Evolutionary conservation across 1,140 invertebrate species (phyloP).

Genomic region (Drosophila micromelanica): DNA sequence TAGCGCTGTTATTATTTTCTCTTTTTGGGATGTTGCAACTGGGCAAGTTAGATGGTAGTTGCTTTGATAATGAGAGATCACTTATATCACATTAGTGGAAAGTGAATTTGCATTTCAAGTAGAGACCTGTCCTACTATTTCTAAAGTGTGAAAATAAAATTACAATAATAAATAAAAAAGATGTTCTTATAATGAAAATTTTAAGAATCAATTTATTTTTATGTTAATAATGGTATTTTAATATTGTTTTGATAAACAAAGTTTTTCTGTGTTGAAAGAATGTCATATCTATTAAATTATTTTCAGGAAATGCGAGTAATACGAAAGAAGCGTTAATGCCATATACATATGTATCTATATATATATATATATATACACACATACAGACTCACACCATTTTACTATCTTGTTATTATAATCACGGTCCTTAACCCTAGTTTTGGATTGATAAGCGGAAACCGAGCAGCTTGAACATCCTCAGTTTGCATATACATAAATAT

Average conservation of each 20-base stretch:
- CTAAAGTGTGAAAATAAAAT: too few relatives aligned
- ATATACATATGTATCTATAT: neutral
- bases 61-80: constrained; percentile 25
- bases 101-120: constrained; percentile 35
- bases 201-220: too few relatives aligned
- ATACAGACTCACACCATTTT: neutral
- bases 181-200: too few relatives aligned
- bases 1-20: neutral
- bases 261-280: too few relatives aligned
- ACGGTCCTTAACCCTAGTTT: constrained; percentile 2
- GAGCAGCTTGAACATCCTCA: constrained; percentile 8
- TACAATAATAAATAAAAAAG: too few relatives aligned
- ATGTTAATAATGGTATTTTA: too few relatives aligned
- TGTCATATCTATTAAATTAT: too few relatives aligned
- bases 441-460: constrained; percentile 30
- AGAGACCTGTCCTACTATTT: neutral
- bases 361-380: neutral
- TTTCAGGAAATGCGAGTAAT: constrained; percentile 2
- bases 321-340: neutral
- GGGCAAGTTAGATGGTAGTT: constrained; percentile 16
- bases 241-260: too few relatives aligned
- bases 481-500: constrained; percentile 50
- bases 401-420: constrained; percentile 4
- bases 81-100: constrained; percentile 27
- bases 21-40: constrained; percentile 11